These are phyloP conservation scores for Coleophora deauratella DNA, from an alignment of 2,888 invertebrate species.

Conservation along the genomic window DNA sequence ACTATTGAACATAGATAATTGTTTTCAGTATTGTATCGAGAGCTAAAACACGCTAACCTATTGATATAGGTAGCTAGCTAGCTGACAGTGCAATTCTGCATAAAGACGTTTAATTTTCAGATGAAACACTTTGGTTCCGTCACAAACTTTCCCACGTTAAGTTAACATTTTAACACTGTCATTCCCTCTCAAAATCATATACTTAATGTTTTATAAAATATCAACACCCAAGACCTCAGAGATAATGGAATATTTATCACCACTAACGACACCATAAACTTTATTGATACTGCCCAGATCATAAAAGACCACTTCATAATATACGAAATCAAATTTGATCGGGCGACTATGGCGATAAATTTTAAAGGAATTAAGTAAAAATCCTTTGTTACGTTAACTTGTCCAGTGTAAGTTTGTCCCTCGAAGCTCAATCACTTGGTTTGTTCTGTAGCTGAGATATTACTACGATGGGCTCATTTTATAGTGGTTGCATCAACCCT, in stretches of 20 bases:
- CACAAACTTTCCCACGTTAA: neutral
- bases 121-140: too few relatives aligned
- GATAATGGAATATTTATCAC: conserved; percentile 40
- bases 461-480: conserved; percentile 19
- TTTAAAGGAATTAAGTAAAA: conserved; percentile 61
- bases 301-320: conserved; percentile 58
- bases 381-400: conserved; percentile 29
- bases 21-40: too few relatives aligned
- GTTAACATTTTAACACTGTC: conserved; percentile 4
- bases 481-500: conserved; percentile 35
- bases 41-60: too few relatives aligned
- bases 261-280: conserved; percentile 42
- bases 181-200: conserved; percentile 3
- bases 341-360: conserved; percentile 59
- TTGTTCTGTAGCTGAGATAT: too few relatives aligned
- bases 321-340: conserved; percentile 51
- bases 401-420: conserved; percentile 29
- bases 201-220: neutral
- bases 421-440: neutral
- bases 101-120: too few relatives aligned
- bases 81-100: too few relatives aligned
- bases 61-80: too few relatives aligned
- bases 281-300: conserved; percentile 37
- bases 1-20: too few relatives aligned
- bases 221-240: conserved; percentile 11